A percentile compares a stretch with the other conserved stretches of the same genome.
phyloP scores from a whole-genome alignment of 2,113 vertebrate species.

The Gnathonemus longibarbis region DNA sequence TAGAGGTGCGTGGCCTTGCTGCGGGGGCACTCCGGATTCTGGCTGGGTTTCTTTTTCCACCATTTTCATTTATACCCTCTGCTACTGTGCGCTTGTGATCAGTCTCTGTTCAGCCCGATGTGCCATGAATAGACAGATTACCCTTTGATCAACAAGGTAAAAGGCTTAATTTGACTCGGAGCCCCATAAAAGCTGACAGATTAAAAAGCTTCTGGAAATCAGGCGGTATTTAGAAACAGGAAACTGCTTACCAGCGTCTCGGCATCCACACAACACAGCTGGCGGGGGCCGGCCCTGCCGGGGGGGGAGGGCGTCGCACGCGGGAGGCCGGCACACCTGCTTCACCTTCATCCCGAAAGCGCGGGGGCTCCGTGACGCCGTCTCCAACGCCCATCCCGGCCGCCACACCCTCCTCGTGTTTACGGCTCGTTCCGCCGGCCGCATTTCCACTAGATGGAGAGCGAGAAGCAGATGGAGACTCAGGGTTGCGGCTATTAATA shows the following conservation, averaged over 20 bases:
- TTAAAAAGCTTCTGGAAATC: conserved; percentile 9
- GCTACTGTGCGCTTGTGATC: neutral
- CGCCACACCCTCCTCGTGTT: conserved; percentile 46
- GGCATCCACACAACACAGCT: neutral
- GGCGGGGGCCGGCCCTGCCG: neutral
- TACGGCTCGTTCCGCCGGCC: conserved; percentile 77
- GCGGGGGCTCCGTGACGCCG: neutral
- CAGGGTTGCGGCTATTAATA: conserved; percentile 97
- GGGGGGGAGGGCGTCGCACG: neutral
- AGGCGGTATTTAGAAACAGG: conserved; percentile 3
- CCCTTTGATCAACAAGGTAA: conserved; percentile 5
- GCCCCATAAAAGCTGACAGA: neutral
- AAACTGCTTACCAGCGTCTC: neutral
- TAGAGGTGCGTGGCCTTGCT: neutral
- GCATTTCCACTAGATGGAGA: conserved; percentile 68
- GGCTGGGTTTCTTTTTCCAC: neutral
- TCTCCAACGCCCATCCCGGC: neutral
- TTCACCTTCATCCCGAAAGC: neutral
- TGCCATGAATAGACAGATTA: neutral
- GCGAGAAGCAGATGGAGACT: conserved; percentile 91
- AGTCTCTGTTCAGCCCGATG: neutral
- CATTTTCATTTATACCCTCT: neutral
- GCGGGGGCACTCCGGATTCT: neutral
- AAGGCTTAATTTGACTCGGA: neutral
- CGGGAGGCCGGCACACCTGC: neutral